Evolutionary conservation across 2,113 vertebrate species (phyloP), one percentile per base, ranked within the genome.

Genomic region (Hemibagrus wyckioides): DNA sequence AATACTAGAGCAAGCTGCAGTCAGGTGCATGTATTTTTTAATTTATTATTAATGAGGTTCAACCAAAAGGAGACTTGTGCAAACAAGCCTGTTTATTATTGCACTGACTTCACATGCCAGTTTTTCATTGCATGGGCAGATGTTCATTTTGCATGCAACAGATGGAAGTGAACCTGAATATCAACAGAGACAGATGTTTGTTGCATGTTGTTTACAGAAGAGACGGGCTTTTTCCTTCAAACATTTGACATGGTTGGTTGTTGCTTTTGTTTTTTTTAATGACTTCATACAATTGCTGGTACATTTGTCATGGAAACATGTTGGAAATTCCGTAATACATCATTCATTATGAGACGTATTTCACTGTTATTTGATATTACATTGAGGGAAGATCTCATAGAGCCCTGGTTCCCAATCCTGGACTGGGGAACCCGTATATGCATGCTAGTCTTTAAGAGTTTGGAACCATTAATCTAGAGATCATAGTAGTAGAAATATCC

Each of bases 1-100:
- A 95, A 94, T 89, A 23, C 75, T 77, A 85, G 90, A 93, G 91
- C 92, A 91, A 90, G 89, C 92, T 83, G 89, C 89, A 71, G 77
- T 84, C 76, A 84, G 81, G 79, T 90, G 90, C 88, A 88, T 52
- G 67, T 23, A 54, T 76, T 77, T 88, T 83, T 75, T 6, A 19
- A 61, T 11, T 33, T 73, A 25, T 73, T 30, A 54, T 79, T 19
- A 30, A 85, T 82, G 65, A 54, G 52, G 88, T 90, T 48, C 19
- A 19, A 69, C n/a, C 57, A 63, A 73, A 82, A 61, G 56, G 56
- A 36, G 25, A 48, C 61, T 41, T 75, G 30, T 59, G 89, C 90
- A 87, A 85, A 92, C 89, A 87, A 88, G 61, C 54, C 63, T 82
- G 80, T 89, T 91, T 93, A 88, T 90, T 88, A 73, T 48, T 80